These are phyloP conservation scores for Lagorchestes hirsutus DNA, from an alignment of 2,797 vertebrate species.

Conservation along the genomic window DNA sequence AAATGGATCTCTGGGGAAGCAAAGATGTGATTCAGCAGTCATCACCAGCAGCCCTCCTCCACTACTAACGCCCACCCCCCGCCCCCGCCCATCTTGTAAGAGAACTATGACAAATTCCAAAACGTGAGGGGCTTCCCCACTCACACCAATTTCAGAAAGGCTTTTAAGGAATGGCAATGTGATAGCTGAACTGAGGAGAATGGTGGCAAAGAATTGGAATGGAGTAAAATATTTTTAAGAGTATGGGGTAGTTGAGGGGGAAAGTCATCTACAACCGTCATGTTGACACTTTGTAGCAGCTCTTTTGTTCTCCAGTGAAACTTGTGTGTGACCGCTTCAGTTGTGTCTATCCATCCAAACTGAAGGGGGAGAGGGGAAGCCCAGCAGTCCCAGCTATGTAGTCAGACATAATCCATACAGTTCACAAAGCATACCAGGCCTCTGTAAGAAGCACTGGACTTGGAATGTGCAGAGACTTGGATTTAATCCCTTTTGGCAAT, in stretches of 20 bases:
- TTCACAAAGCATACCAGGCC: not conserved
- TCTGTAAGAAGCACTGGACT: not conserved
- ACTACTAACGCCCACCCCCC: not conserved
- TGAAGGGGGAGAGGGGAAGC: not conserved
- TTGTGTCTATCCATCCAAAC: not conserved
- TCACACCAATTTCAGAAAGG: not conserved
- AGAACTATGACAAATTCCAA: not conserved
- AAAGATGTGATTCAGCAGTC: not conserved
- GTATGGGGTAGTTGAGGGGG: not conserved
- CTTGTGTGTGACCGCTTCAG: not conserved
- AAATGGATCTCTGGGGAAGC: not conserved
- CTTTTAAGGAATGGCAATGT: not conserved
- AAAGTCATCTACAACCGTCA: not conserved
- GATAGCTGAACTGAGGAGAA: not conserved
- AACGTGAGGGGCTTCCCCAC: not conserved
- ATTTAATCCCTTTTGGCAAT: not conserved
- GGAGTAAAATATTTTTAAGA: not conserved
- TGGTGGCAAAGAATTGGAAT: not conserved
- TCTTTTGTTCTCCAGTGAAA: constrained; percentile 2
- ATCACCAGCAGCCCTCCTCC: not conserved
- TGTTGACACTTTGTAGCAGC: constrained; percentile 33
- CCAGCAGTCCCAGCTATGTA: not conserved
- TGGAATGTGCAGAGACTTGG: not conserved
- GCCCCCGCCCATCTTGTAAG: not conserved
- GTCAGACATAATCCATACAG: not conserved